Conservation (phyloP, 2,113 vertebrate genomes). For the Colius striatus region DNA sequence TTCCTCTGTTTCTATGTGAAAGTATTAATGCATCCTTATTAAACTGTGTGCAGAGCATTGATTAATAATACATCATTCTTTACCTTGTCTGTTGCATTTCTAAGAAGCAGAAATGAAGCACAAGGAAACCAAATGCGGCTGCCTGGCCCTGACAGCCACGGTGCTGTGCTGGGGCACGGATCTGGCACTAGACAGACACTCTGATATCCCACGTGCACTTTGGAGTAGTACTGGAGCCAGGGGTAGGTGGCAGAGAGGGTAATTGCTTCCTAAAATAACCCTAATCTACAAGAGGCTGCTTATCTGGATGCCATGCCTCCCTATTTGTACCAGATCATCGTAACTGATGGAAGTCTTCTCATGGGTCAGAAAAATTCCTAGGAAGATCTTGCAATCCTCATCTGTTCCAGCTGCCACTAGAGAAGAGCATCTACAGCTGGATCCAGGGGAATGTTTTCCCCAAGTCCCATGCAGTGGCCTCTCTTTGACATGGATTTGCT, state of each 20-base stretch:
- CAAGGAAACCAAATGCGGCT: not conserved
- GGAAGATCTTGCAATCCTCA: not conserved
- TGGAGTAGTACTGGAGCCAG: not conserved
- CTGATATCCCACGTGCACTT: not conserved
- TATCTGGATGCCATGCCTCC: not conserved
- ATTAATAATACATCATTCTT: not conserved
- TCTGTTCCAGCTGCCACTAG: not conserved
- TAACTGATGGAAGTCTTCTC: not conserved
- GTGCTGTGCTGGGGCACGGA: not conserved
- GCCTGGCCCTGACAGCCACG: not conserved
- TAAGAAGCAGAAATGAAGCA: not conserved
- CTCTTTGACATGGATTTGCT: not conserved
- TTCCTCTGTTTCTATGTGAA: not conserved
- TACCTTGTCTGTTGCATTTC: not conserved
- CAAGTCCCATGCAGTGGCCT: not conserved
- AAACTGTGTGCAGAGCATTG: not conserved
- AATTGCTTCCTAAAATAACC: not conserved
- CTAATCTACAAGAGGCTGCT: not conserved
- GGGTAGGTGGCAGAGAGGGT: not conserved
- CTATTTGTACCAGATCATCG: not conserved
- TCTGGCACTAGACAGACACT: not conserved
- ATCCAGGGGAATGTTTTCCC: not conserved
- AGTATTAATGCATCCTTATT: not conserved
- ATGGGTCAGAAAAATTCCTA: not conserved
- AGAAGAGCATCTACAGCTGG: not conserved